Conservation (phyloP, 2,113 vertebrate genomes). For the Capra hircus region DNA sequence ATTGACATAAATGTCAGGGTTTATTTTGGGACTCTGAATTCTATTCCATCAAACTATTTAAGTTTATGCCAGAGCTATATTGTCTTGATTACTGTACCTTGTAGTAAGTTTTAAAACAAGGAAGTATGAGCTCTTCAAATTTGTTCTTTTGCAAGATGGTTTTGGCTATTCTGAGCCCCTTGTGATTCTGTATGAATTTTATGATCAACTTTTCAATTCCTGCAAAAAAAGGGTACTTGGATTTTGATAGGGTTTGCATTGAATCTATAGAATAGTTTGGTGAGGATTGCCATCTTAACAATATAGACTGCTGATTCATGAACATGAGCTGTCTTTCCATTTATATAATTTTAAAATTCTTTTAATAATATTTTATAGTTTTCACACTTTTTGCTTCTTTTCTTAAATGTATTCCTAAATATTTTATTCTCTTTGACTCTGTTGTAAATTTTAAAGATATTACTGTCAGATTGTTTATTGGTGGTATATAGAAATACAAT, state of each 20-base stretch:
- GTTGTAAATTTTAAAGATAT: not conserved
- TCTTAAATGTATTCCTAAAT: not conserved
- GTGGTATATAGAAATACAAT: not conserved
- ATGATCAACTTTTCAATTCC: not conserved
- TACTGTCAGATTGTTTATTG: not conserved
- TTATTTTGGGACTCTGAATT: not conserved
- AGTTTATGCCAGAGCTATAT: not conserved
- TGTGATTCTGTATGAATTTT: not conserved
- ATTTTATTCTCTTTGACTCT: not conserved
- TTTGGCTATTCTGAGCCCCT: not conserved
- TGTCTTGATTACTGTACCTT: not conserved
- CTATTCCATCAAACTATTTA: not conserved
- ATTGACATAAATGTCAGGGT: not conserved
- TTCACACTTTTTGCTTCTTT: not conserved
- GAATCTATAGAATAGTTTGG: not conserved
- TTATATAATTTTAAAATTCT: not conserved
- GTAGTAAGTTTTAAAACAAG: not conserved
- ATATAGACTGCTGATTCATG: not conserved
- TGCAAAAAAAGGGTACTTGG: not conserved
- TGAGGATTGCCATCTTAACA: not conserved
- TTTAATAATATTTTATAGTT: not conserved
- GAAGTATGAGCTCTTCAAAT: not conserved
- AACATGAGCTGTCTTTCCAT: not conserved
- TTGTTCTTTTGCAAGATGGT: not conserved
- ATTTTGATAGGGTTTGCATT: not conserved